phyloP scores from a whole-genome alignment of 2,888 invertebrate genomes.

The Geotrupes spiniger region DNA sequence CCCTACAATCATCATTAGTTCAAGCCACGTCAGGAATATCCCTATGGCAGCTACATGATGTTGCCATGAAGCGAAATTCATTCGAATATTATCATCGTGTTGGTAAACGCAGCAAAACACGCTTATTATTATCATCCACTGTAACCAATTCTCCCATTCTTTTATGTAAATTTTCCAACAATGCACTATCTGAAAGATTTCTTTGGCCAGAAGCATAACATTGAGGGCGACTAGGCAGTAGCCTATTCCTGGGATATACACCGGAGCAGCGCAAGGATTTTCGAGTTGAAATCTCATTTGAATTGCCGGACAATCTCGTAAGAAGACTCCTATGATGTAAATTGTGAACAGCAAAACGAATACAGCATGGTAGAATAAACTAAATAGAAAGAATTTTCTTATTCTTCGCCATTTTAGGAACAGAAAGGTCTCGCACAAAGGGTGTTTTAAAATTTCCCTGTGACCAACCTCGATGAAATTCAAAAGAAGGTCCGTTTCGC shows the following conservation, averaged over 20 bases:
- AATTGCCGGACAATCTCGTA: conserved; percentile 50
- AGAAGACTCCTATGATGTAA: conserved; percentile 65
- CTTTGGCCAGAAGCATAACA: conserved; percentile 64
- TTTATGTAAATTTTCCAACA: conserved; percentile 69
- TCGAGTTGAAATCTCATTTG: background rate
- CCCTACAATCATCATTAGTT: conserved; percentile 82
- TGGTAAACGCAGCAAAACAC: conserved; percentile 65
- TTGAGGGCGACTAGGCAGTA: conserved; percentile 65
- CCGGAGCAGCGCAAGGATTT: conserved; percentile 35
- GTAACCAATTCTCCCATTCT: conserved; percentile 84
- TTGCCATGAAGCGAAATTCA: conserved; percentile 61
- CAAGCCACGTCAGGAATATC: conserved; percentile 77
- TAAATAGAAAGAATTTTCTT: conserved; percentile 76
- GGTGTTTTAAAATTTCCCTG: conserved; percentile 76
- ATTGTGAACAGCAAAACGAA: conserved; percentile 73
- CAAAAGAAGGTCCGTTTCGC: conserved; percentile 68
- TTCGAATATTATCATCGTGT: conserved; percentile 34
- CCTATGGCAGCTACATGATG: conserved; percentile 78
- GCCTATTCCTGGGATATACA: conserved; percentile 46
- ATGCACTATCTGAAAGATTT: conserved; percentile 75
- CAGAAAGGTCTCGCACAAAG: conserved; percentile 80
- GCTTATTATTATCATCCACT: conserved; percentile 72
- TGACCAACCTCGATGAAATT: conserved; percentile 79
- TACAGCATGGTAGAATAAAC: conserved; percentile 72
- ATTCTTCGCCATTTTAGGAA: conserved; percentile 81